These are phyloP conservation scores for Bubalus kerabau DNA, from an alignment of 2,113 vertebrate genomes.

Conservation along the genomic window DNA sequence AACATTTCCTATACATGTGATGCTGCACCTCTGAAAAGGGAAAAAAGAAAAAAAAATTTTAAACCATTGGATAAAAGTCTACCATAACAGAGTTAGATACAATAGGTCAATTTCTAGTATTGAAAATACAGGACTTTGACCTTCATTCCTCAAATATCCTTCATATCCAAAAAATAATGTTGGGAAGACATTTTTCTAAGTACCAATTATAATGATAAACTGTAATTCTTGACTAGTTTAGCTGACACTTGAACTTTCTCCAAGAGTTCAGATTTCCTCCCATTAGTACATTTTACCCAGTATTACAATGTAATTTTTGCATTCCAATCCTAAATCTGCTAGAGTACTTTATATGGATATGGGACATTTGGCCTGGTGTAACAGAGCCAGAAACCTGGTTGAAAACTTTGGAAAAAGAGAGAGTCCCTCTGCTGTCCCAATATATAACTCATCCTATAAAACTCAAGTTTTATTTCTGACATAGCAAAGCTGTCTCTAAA, in stretches of 20 bases:
- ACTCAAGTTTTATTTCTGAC: slow-evolving; percentile 27
- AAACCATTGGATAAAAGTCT: neutral
- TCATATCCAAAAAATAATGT: neutral
- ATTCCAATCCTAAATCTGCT: slow-evolving; percentile 14
- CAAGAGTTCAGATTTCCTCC: neutral
- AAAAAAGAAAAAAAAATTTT: neutral
- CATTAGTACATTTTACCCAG: neutral
- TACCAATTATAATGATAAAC: neutral
- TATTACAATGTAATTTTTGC: neutral
- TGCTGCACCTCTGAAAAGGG: neutral
- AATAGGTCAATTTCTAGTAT: neutral
- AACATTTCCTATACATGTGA: neutral
- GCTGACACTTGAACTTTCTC: neutral
- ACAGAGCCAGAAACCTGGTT: neutral
- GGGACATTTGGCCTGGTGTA: neutral
- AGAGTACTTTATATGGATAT: neutral
- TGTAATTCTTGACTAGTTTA: neutral
- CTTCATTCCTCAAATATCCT: neutral
- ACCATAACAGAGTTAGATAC: neutral
- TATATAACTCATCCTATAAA: neutral
- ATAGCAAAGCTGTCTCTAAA: slow-evolving; percentile 17
- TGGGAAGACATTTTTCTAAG: neutral
- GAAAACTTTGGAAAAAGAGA: neutral
- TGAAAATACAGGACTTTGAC: neutral
- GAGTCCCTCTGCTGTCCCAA: neutral